These are phyloP conservation scores for Drosophila buzzatii DNA, from an alignment of 2,888 invertebrate species.

Conservation along the genomic window DNA sequence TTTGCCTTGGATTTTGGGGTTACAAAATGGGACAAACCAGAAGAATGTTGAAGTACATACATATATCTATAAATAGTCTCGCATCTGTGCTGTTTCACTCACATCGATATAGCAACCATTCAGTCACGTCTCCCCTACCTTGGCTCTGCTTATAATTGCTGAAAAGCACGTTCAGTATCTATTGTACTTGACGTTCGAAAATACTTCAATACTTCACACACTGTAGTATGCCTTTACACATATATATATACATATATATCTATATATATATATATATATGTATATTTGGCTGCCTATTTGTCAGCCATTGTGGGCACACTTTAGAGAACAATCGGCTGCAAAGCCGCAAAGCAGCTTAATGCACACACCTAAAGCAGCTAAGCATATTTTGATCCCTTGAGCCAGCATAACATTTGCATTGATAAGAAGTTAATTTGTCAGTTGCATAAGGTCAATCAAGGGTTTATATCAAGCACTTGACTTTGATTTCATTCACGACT, in stretches of 20 bases:
- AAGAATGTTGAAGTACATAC: neutral
- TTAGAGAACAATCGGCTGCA: constrained; percentile 18
- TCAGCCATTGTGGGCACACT: constrained; percentile 1
- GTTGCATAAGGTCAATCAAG: constrained; percentile 34
- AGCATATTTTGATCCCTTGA: constrained; percentile 25
- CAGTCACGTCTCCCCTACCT: constrained; percentile 5
- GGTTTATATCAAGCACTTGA: constrained; percentile 23
- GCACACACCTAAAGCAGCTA: constrained; percentile 38
- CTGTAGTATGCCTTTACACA: too few relatives aligned
- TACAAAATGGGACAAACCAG: neutral
- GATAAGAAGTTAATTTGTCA: neutral
- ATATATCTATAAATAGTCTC: neutral
- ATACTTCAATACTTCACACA: too few relatives aligned
- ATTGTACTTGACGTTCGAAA: neutral
- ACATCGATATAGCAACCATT: neutral
- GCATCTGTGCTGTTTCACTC: neutral
- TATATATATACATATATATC: neutral
- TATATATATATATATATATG: neutral
- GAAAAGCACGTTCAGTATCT: constrained; percentile 10
- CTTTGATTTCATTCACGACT: constrained; percentile 21
- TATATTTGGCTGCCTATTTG: constrained; percentile 7
- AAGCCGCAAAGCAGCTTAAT: constrained; percentile 56
- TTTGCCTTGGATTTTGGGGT: neutral
- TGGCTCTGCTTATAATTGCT: neutral
- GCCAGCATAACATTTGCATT: constrained; percentile 10